Base-by-base conservation (phyloP, 2,797 vertebrate genomes). In the Anolis apletophallus region DNA sequence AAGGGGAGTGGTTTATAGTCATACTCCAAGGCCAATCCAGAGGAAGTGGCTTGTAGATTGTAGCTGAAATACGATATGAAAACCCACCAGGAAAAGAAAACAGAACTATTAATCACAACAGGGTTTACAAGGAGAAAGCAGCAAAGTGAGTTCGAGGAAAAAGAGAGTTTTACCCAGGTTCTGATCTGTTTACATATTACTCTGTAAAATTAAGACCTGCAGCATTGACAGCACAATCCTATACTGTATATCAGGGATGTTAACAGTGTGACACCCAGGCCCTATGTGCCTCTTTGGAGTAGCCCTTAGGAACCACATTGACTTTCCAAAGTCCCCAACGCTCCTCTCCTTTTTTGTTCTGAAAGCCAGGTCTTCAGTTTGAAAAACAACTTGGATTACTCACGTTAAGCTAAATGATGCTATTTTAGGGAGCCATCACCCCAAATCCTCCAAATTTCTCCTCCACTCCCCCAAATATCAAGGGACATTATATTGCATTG, bases 1-100 rank as follows among this genome's bases (percentile, higher is more conserved):
- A 46, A 67, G 68, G 67, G n/a, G 46, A 86, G 52, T 86, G 26
- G 59, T 86, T 86, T 55, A 68, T 75, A 50, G 50, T 50, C 55
- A 61, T 69, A 55, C 61, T 85, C 74, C 74, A 85, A 85, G 74
- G 74, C 46, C 75, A 77, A 78, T 78, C 32, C 32, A 57, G 61
- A 85, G 64, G 23, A 85, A 85, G 50, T 40, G 61, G 32, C 61
- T 77, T 85, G 61, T 21, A 78, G 32, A 8, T 16, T 85, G 21
- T 69, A 78, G 61, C 46, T 85, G 74, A 85, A 85, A 78, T 78
- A 78, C 55, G 61, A 55, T 52, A 75, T 52, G 26, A 76, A 84
- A 75, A 61, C 2, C 12, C 29, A 36, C 50, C 52, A 67, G 61
- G 57, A 13, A 46, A 61, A 61, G 29, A 68, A 85, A 68, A n/a